Conservation (phyloP, 2,113 vertebrate species). For the Apeltes quadracus region DNA sequence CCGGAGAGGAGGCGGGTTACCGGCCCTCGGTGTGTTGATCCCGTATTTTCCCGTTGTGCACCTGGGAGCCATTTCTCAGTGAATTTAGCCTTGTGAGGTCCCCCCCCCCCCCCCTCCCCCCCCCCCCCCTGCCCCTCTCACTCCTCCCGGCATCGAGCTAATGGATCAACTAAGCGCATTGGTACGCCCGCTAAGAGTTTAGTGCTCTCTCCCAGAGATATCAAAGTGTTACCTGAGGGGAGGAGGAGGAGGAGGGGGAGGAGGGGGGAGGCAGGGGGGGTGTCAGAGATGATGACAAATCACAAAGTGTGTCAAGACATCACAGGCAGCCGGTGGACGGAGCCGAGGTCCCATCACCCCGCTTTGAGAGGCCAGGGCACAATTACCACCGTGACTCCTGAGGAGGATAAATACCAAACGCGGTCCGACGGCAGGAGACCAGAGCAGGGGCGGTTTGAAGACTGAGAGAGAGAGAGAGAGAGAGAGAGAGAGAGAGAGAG, state of each 20-base stretch:
- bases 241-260: no score
- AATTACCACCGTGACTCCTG: constrained; percentile 73
- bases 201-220: constrained; percentile 59
- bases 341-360: constrained; percentile 44
- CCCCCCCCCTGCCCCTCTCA: no score
- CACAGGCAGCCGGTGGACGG: constrained; percentile 66
- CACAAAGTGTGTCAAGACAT: constrained; percentile 75
- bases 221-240: constrained; percentile 76
- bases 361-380: constrained; percentile 60
- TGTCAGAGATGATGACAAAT: constrained; percentile 75
- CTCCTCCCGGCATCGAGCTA: constrained; percentile 32
- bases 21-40: neutral
- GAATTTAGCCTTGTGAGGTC: constrained; percentile 46
- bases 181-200: constrained; percentile 56
- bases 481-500: neutral
- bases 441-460: constrained; percentile 53
- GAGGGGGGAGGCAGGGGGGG: constrained; percentile 29
- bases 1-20: neutral
- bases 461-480: neutral
- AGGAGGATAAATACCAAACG: constrained; percentile 67
- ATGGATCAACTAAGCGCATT: constrained; percentile 61
- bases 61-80: constrained; percentile 37
- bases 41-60: neutral
- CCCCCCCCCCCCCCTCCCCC: no score
- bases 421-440: constrained; percentile 63